Evolutionary conservation across 1,140 invertebrate species (phyloP), one percentile per base, ranked within the genome.

Genomic region (Drosophila seguyi): DNA sequence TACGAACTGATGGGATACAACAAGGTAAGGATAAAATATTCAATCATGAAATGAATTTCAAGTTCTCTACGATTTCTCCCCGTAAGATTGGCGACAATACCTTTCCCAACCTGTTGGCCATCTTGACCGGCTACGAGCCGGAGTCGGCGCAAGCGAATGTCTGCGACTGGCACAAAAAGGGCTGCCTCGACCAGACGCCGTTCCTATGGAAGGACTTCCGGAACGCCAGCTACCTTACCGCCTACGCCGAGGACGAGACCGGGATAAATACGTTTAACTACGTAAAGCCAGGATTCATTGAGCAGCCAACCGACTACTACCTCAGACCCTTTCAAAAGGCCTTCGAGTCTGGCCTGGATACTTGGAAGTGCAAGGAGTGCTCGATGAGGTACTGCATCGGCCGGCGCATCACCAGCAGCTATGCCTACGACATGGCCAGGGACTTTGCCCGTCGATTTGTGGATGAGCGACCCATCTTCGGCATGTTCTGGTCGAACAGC

Each of bases 281-380:
- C 91, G 62, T 94, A 0, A 96, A 96, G 86, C 93, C 94, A 11
- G 97, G 97, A 1, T 98, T 98, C 88, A 84, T 94, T 2, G 93
- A 95, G n/a, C 95, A 94, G 34, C 97, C 98, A 0, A 97, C 96
- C 0, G 96, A 98, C 93, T 98, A 97, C 81, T 98, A 97, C 69
- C 93, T 96, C 18, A 93, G 96, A 29, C 96, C 96, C 0, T 96
- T 96, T 75, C 95, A 96, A 75, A 85, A 95, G 59, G 95, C 95
- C 1, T 94, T 95, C 29, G 94, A 94, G 34, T 79, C 38, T 2
- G 59, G 48, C 4, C 3, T 87, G 60, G 16, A 63, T 1, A 44
- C 8, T 0, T 84, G 60, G 63, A 68, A 58, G 20, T 87, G 84
- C 41, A 16, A 6, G 2, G 34, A 47, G 0, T 87, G 84, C 63